Conservation (phyloP, 2,113 vertebrate species). For the Cairina moschata region DNA sequence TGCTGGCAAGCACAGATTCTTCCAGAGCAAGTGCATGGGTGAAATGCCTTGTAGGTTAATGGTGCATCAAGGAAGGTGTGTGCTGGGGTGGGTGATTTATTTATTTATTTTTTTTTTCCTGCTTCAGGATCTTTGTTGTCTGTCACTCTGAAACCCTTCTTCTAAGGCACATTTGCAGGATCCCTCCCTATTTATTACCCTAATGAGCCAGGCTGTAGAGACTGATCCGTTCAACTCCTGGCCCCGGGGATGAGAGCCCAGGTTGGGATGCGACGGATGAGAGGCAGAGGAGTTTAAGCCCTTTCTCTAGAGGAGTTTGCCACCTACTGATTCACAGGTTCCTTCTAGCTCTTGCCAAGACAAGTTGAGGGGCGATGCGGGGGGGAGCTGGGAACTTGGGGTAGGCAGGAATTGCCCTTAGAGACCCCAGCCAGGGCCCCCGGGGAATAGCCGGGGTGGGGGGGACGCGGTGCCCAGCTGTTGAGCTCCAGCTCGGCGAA, state of each 20-base stretch:
- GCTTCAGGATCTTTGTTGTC: neutral
- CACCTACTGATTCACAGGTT: conserved; percentile 67
- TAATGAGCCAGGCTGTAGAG: conserved; percentile 18
- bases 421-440: neutral
- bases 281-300: conserved; percentile 18
- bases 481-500: neutral
- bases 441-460: neutral
- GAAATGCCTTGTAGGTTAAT: neutral
- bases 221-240: neutral
- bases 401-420: neutral
- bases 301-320: conserved; percentile 69
- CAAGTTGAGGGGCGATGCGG: neutral
- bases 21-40: neutral
- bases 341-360: neutral
- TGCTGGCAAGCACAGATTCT: neutral
- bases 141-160: neutral
- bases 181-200: conserved; percentile 12
- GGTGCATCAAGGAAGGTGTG: neutral
- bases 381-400: neutral
- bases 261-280: neutral
- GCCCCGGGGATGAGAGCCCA: conserved; percentile 42
- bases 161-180: conserved; percentile 14
- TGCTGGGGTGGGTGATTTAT: neutral
- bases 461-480: neutral
- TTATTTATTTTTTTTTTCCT: neutral